Conservation (phyloP, 1,140 invertebrate genomes). For the Mamestra configurata region DNA sequence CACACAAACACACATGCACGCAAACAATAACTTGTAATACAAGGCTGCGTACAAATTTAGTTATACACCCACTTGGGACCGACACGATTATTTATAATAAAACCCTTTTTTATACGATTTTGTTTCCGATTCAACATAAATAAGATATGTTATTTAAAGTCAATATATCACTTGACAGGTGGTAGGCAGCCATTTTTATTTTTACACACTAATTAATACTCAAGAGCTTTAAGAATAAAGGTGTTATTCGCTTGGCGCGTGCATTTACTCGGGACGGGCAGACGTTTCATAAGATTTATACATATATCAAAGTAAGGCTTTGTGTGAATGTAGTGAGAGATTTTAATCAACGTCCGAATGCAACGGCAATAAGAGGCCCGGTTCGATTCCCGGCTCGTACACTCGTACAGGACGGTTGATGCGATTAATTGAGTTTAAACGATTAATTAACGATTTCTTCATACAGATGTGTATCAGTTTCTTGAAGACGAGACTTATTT, state of each 20-base stretch:
- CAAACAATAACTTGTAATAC: conserved; percentile 79
- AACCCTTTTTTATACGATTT: conserved; percentile 81
- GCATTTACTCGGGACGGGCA: conserved; percentile 65
- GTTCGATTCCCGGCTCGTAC: conserved; percentile 67
- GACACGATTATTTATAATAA: conserved; percentile 84
- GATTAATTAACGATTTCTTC: conserved; percentile 70
- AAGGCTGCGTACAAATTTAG: conserved; percentile 83
- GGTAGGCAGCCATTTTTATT: conserved; percentile 71
- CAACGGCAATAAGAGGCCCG: conserved; percentile 66
- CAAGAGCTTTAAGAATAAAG: conserved; percentile 57
- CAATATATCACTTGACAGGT: conserved; percentile 88
- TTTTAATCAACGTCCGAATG: conserved; percentile 85
- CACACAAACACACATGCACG: conserved; percentile 53
- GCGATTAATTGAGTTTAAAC: conserved; percentile 67
- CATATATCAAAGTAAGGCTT: conserved; percentile 86
- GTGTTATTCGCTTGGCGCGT: conserved; percentile 54
- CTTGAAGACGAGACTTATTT: conserved; percentile 24
- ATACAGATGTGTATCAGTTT: conserved; percentile 37
- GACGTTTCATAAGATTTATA: conserved; percentile 84
- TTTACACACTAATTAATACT: conserved; percentile 61
- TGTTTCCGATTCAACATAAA: conserved; percentile 87
- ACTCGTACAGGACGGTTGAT: conserved; percentile 66
- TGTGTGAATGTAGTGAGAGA: conserved; percentile 84
- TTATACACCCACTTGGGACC: conserved; percentile 80
- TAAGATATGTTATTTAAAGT: conserved; percentile 88